Base-by-base conservation (phyloP, 2,888 invertebrate species). In the Ptilodon capucinus region DNA sequence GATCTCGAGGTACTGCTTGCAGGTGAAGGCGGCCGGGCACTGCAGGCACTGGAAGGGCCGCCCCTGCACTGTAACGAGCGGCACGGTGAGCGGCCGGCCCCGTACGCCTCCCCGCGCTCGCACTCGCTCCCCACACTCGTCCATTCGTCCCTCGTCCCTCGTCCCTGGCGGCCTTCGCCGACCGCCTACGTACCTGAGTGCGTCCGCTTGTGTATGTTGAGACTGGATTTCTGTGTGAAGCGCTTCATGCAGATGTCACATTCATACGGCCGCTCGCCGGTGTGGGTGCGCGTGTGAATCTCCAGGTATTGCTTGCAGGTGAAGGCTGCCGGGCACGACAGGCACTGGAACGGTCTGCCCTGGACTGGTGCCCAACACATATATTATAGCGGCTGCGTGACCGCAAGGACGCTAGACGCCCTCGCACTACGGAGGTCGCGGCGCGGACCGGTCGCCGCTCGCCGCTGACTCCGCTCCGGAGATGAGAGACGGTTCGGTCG, bases 141-240 rank as follows among this genome's bases (percentile, higher is more conserved):
- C 67, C 76, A 74, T 69, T 45, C 77, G 66, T 74, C 73, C 71
- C 74, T 57, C 54, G 58, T 57, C 59, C 56, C 63, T 50, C 54
- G 57, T 42, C n/a, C n/a, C n/a, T n/a, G 60, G 50, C 45, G 42
- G 45, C 18, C 55, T 53, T 51, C 54, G 58, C 64, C 57, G 64
- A 57, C 61, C 70, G 51, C 60, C 55, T 64, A 84, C 88, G 68
- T 90, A 92, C 92, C 92, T 75, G 95, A 95, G 82, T 95, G 95
- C 63, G 95, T 94, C 76, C 95, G 93, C 81, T 95, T 95, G 92
- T 95, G 95, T 64, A 95, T 95, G 90, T 95, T 95, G 71, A 96
- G 92, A 83, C 95, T 95, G 78, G 95, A 95, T 84, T 95, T 95
- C 91, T 96, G 95, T 57, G 95, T 95, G 91, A 95, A 96, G 77